Evolutionary conservation across 2,797 vertebrate species (phyloP).

Genomic region (Cuniculus paca): DNA sequence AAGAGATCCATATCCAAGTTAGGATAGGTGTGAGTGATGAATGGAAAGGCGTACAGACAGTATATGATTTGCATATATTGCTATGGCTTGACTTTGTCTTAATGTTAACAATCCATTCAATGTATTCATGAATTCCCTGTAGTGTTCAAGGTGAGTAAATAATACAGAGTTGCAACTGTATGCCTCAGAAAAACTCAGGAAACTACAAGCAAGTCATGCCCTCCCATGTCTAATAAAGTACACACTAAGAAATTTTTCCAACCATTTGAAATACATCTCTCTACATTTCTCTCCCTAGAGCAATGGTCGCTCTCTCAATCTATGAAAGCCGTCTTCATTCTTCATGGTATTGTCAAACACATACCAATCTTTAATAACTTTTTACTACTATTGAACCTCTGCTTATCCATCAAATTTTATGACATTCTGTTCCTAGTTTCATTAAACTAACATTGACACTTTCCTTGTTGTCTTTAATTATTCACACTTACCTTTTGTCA

Average conservation of each 20-base stretch:
- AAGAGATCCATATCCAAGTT: background rate
- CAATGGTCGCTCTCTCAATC: background rate
- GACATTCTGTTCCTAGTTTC: background rate
- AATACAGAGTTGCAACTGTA: background rate
- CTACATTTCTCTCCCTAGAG: background rate
- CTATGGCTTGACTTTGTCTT: background rate
- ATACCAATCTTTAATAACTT: background rate
- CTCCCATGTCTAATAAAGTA: background rate
- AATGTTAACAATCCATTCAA: background rate
- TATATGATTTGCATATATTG: background rate
- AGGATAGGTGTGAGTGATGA: background rate
- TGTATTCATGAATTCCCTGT: background rate
- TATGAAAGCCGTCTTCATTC: background rate
- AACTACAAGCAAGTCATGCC: background rate
- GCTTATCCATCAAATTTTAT: background rate
- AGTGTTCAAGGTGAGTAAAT: background rate
- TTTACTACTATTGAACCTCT: background rate
- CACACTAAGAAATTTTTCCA: background rate
- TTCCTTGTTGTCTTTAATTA: fast-evolving
- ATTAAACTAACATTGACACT: background rate
- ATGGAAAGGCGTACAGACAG: background rate
- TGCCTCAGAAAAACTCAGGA: background rate
- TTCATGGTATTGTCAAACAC: background rate
- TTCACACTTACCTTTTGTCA: background rate
- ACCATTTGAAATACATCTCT: background rate